Evolutionary conservation across 2,888 invertebrate genomes (phyloP).

Genomic region (Cistogaster globosa): DNA sequence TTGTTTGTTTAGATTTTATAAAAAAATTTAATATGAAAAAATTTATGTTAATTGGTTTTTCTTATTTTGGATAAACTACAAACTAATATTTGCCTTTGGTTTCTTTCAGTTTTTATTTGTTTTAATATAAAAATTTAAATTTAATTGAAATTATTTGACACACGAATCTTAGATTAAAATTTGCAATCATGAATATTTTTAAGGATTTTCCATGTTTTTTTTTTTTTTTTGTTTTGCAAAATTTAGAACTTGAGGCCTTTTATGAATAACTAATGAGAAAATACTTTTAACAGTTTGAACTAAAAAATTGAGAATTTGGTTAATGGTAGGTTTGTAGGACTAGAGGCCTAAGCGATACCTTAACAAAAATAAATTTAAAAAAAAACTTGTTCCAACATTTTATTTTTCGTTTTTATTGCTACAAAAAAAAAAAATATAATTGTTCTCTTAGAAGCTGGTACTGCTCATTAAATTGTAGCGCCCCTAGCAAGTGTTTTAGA

Average conservation of each 20-base stretch:
- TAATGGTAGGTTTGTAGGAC: too few relatives aligned
- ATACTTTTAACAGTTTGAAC: background rate
- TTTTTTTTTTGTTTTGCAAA: slow-evolving; percentile 6
- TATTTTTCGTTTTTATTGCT: too few relatives aligned
- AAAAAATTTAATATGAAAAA: slow-evolving; percentile 63
- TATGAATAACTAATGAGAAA: background rate
- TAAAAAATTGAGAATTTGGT: background rate
- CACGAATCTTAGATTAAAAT: slow-evolving; percentile 13
- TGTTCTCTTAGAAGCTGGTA: too few relatives aligned
- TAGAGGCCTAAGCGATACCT: too few relatives aligned
- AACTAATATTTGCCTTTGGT: slow-evolving; percentile 64
- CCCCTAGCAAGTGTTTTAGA: too few relatives aligned
- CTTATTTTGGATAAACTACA: slow-evolving; percentile 58
- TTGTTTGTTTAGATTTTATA: slow-evolving; percentile 39
- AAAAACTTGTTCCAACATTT: too few relatives aligned
- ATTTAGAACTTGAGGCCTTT: slow-evolving; percentile 5
- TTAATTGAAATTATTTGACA: slow-evolving; percentile 48
- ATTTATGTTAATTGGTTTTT: slow-evolving; percentile 46
- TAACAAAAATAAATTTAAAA: too few relatives aligned
- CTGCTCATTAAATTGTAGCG: too few relatives aligned
- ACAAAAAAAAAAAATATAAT: too few relatives aligned
- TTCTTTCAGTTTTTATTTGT: slow-evolving; percentile 27
- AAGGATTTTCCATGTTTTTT: background rate
- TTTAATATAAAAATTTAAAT: slow-evolving; percentile 7
- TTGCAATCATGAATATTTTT: background rate